Evolutionary conservation across 23 tunicate species (phyloP).

Genomic region (Trididemnum clinides): DNA sequence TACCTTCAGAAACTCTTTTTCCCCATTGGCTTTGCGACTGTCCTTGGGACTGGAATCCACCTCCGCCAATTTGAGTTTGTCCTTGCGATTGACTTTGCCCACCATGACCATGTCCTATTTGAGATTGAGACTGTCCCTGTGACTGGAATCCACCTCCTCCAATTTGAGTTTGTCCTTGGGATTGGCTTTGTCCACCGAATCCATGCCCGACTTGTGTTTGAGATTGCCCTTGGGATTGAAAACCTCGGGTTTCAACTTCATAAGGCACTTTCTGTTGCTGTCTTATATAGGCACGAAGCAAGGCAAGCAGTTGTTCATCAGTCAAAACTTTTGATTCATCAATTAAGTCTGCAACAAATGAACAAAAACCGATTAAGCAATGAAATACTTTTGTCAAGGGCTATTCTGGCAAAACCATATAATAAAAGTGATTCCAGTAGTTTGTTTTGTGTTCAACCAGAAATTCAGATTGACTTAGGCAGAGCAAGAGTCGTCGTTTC

Average conservation of each 20-base stretch:
- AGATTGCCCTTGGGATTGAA: slow-evolving; percentile 51
- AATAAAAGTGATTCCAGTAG: too few species aligned
- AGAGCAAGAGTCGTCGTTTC: too few species aligned
- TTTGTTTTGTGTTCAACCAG: too few species aligned
- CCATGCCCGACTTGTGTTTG: slow-evolving; percentile 52
- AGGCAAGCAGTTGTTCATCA: background rate
- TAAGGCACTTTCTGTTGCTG: background rate
- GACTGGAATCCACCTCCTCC: slow-evolving; percentile 23
- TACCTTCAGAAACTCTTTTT: slow-evolving; percentile 14
- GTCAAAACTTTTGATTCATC: too few species aligned
- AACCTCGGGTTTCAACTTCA: slow-evolving; percentile 16
- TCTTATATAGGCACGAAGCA: background rate
- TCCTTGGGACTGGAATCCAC: slow-evolving; percentile 38
- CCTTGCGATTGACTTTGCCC: slow-evolving; percentile 25
- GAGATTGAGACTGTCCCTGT: background rate
- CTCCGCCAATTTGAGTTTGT: slow-evolving; percentile 3
- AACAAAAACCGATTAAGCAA: too few species aligned
- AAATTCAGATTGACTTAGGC: too few species aligned
- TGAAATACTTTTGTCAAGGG: too few species aligned
- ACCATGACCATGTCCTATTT: slow-evolving; percentile 49
- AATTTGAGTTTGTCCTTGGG: slow-evolving; percentile 46
- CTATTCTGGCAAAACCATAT: too few species aligned
- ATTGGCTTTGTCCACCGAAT: slow-evolving; percentile 51
- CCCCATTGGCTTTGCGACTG: slow-evolving; percentile 47
- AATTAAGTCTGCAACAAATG: too few species aligned